Conservation (phyloP, 2,113 vertebrate species). For the Tragelaphus imberbis region DNA sequence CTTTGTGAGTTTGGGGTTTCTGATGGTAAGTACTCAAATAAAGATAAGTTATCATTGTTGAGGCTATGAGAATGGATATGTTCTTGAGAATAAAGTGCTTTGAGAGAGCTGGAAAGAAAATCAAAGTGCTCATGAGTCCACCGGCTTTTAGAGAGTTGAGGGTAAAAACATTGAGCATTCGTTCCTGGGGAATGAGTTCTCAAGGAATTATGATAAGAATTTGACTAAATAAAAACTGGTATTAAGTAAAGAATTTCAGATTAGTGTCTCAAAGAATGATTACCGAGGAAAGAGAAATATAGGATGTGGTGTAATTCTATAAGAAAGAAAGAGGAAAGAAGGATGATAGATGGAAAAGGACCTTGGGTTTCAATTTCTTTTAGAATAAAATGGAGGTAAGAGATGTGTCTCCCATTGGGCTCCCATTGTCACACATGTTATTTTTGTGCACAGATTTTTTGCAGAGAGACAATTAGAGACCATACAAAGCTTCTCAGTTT, state of each 20-base stretch:
- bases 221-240: not conserved
- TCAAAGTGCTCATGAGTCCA: not conserved
- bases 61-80: not conserved
- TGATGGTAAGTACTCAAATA: not conserved
- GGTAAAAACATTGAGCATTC: not conserved
- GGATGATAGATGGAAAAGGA: not conserved
- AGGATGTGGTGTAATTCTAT: fast-evolving
- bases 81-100: not conserved
- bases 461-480: not conserved
- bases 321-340: not conserved
- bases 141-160: not conserved
- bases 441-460: not conserved
- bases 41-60: not conserved
- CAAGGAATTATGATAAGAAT: not conserved
- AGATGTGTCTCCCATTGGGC: not conserved
- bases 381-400: not conserved
- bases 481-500: not conserved
- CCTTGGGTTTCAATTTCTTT: not conserved
- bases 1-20: not conserved
- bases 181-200: not conserved
- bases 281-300: not conserved
- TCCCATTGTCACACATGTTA: not conserved
- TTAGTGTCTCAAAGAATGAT: not conserved
- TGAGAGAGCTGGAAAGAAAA: not conserved
- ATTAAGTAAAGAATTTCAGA: not conserved